Conservation (phyloP, 23 tunicate genomes). For the Styela plicata region DNA sequence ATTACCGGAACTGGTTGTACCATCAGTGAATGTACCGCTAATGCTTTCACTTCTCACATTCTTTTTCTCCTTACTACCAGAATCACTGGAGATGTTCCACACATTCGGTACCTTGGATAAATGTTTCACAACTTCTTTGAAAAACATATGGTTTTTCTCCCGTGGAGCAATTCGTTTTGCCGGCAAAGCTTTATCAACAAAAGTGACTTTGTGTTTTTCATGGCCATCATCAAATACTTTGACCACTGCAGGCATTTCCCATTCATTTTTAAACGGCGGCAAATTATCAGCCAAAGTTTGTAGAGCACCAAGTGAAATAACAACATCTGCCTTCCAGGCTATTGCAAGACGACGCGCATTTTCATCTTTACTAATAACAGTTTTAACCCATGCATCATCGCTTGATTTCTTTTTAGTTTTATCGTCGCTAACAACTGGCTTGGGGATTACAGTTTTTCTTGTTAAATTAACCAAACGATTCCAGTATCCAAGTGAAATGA, state of each 20-base stretch:
- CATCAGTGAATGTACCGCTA: not conserved
- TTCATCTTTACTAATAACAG: constrained; percentile 4
- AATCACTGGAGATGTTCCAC: not conserved
- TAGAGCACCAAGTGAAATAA: constrained; percentile 35
- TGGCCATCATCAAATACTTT: not conserved
- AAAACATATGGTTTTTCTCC: constrained; percentile 36
- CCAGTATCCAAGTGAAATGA: constrained; percentile 4
- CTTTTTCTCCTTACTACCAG: not conserved
- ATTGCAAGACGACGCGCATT: constrained; percentile 37
- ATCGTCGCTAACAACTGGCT: not conserved
- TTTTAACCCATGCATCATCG: constrained; percentile 1
- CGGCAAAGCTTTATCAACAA: constrained; percentile 51
- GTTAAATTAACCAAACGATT: not conserved
- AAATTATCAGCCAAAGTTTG: constrained; percentile 42
- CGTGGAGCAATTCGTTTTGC: constrained; percentile 44
- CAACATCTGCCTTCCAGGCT: constrained; percentile 49
- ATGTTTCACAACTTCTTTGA: constrained; percentile 48
- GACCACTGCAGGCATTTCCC: constrained; percentile 54
- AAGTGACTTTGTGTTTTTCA: constrained; percentile 21
- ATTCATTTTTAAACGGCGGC: constrained; percentile 40
- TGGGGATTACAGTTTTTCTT: not conserved
- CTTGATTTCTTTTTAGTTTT: not conserved
- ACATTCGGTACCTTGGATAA: not conserved
- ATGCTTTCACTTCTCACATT: not conserved
- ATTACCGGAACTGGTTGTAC: not conserved